These are phyloP conservation scores for Anodontia alba DNA, from an alignment of 2,888 invertebrate species.

Conservation along the genomic window DNA sequence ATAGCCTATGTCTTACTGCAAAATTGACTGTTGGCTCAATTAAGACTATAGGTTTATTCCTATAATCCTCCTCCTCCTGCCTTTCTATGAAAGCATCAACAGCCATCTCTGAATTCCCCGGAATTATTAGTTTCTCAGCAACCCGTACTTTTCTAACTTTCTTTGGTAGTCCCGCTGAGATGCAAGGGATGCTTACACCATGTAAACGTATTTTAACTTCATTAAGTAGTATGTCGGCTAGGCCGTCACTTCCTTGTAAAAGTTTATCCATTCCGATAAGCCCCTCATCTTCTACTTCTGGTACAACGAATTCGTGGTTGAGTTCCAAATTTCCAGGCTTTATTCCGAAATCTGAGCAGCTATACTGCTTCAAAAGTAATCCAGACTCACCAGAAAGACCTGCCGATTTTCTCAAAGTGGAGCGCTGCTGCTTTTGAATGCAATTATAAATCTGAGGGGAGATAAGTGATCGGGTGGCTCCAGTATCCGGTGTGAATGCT, in stretches of 20 bases:
- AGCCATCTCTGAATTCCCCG: conserved; percentile 12
- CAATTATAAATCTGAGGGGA: conserved; percentile 20
- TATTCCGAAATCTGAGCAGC: conserved; percentile 14
- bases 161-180: background rate
- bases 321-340: background rate
- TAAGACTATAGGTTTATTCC: conserved; percentile 5
- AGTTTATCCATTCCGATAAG: conserved; percentile 18
- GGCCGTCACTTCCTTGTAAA: background rate
- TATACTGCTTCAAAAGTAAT: conserved; percentile 20
- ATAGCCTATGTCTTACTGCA: conserved; percentile 21
- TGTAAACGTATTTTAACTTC: background rate
- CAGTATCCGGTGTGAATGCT: conserved; percentile 31
- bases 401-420: background rate
- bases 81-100: conserved; percentile 15
- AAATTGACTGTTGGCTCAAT: conserved; percentile 33
- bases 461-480: conserved; percentile 23
- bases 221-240: conserved; percentile 25
- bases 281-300: conserved; percentile 29
- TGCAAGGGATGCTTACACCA: conserved; percentile 9
- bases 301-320: background rate
- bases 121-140: conserved; percentile 18
- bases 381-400: conserved; percentile 1
- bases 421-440: conserved; percentile 13
- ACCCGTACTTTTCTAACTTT: background rate
- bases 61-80: conserved; percentile 3